Percentiles rank a stretch among this genome's conserved stretches.
These are phyloP conservation scores for Hemicordylus capensis DNA, from an alignment of 2,113 vertebrate genomes.

Conservation along the genomic window DNA sequence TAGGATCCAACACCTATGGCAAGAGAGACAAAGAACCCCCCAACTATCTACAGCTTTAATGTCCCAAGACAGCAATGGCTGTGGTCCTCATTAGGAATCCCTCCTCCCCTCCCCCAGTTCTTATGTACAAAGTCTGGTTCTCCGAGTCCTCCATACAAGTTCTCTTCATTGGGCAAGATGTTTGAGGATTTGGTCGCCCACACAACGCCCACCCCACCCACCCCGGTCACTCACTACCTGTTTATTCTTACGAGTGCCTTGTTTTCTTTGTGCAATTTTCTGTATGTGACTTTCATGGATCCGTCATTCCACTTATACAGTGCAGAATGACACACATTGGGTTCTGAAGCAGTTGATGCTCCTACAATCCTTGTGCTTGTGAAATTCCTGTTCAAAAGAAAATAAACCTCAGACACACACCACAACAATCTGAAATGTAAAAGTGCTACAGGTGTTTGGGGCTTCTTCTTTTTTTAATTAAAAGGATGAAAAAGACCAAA, in stretches of 20 bases:
- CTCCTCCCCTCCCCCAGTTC: not conserved
- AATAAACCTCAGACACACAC: not conserved
- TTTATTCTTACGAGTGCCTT: constrained; percentile 59
- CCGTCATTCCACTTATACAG: not conserved
- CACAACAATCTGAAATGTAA: not conserved
- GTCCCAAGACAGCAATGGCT: not conserved
- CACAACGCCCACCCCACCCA: no score
- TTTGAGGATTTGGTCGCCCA: not conserved
- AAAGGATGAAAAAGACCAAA: constrained; percentile 43
- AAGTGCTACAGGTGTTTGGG: constrained; percentile 42
- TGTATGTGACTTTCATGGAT: constrained; percentile 10
- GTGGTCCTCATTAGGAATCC: not conserved
- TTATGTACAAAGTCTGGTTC: constrained; percentile 1
- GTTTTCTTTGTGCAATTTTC: constrained; percentile 22
- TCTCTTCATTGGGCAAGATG: not conserved
- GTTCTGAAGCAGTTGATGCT: not conserved
- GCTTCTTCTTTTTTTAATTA: constrained; percentile 48
- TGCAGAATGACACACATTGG: constrained; percentile 10
- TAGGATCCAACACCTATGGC: constrained; percentile 86
- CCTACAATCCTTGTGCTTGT: constrained; percentile 30
- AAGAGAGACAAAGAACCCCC: constrained; percentile 79
- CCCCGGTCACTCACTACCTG: constrained; percentile 24
- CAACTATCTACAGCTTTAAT: constrained; percentile 74
- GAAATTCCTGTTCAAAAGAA: constrained; percentile 38
- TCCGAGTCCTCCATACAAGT: not conserved